A percentile compares a stretch with the other conserved stretches of the same genome.
These are phyloP conservation scores for Notiomystis cincta DNA, from an alignment of 2,113 vertebrate genomes.

Conservation along the genomic window DNA sequence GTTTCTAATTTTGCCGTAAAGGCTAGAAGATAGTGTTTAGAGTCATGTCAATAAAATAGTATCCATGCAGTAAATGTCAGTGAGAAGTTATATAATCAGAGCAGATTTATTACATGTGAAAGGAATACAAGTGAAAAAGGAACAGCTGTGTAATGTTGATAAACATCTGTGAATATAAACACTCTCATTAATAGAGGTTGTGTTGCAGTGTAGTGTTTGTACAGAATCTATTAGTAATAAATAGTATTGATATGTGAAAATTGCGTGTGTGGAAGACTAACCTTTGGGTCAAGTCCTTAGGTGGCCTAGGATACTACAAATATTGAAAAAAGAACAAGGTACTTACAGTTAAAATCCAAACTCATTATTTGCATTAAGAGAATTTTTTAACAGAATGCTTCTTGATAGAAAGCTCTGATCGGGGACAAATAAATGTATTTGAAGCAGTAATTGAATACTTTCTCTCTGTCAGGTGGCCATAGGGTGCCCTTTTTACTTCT, in stretches of 20 bases:
- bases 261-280: not conserved
- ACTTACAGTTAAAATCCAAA: not conserved
- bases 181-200: not conserved
- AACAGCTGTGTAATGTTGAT: not conserved
- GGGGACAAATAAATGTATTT: not conserved
- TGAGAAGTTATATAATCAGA: not conserved
- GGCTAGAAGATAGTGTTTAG: not conserved
- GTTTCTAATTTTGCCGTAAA: not conserved
- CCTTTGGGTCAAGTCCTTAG: not conserved
- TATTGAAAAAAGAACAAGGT: not conserved
- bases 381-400: not conserved
- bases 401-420: not conserved
- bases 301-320: not conserved
- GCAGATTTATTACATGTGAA: not conserved
- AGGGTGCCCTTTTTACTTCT: not conserved
- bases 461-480: accelerated
- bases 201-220: not conserved
- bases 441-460: not conserved
- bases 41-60: not conserved
- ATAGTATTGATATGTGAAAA: not conserved
- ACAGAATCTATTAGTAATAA: not conserved
- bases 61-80: not conserved
- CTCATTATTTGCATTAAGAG: not conserved
- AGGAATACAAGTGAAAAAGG: not conserved
- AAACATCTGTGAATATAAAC: not conserved